Conservation (phyloP, 64 coral and sea anemone genomes). For the Montipora foliosa region DNA sequence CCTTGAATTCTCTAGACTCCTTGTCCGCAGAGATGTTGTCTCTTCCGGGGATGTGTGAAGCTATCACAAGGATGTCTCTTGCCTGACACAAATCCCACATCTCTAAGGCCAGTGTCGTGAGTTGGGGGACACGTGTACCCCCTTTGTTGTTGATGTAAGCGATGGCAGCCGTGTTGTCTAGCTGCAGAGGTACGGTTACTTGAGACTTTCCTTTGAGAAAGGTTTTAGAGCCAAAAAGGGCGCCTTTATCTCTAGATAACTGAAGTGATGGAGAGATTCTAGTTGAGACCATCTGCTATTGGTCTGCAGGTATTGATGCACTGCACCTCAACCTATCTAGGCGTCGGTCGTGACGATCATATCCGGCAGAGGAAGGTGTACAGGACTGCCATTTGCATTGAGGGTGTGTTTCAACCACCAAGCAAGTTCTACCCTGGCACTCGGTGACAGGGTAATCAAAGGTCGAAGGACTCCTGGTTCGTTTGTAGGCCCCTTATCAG, state of each 20-base stretch:
- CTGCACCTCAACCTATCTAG: slow-evolving; percentile 35
- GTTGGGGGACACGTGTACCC: slow-evolving; percentile 29
- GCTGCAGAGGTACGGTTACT: background rate
- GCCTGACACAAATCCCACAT: slow-evolving; percentile 31
- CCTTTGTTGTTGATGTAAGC: slow-evolving; percentile 65
- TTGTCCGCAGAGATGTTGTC: slow-evolving; percentile 13
- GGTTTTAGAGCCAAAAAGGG: background rate
- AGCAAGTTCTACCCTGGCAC: no score
- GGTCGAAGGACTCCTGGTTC: no score
- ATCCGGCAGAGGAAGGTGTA: background rate
- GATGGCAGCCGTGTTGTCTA: slow-evolving; percentile 60
- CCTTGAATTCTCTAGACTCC: background rate
- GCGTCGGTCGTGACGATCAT: slow-evolving; percentile 21
- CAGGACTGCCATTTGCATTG: slow-evolving; percentile 1
- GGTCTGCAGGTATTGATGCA: background rate
- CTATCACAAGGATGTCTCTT: background rate
- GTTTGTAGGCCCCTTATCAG: background rate
- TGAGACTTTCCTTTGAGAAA: slow-evolving; percentile 19
- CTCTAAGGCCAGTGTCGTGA: slow-evolving; percentile 12
- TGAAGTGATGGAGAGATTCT: slow-evolving; percentile 8
- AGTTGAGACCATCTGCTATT: background rate
- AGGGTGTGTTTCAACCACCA: no score
- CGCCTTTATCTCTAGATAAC: slow-evolving; percentile 29
- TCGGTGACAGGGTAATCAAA: no score
- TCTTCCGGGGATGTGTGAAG: slow-evolving; percentile 21